phyloP scores from a whole-genome alignment of 2,888 invertebrate genomes.

The Agrypnus murinus region DNA sequence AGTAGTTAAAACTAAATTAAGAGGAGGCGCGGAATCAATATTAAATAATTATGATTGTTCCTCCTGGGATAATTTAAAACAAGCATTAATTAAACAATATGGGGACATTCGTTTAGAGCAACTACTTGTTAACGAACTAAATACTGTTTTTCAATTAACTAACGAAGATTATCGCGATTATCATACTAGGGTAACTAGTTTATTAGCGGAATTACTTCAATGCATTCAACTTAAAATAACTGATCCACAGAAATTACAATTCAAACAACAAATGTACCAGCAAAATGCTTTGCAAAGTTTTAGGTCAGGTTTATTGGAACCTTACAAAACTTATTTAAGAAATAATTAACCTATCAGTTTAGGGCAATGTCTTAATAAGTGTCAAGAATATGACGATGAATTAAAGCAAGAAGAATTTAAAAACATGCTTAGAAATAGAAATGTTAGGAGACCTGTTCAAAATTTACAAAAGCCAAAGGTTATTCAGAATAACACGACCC shows the following conservation, averaged over 20 bases:
- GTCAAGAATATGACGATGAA: constrained; percentile 19
- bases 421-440: constrained; percentile 22
- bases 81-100: constrained; percentile 9
- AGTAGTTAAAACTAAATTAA: constrained; percentile 18
- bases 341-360: constrained; percentile 11
- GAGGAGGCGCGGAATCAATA: background rate
- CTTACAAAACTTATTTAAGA: constrained; percentile 20
- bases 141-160: constrained; percentile 16
- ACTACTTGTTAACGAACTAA: constrained; percentile 17
- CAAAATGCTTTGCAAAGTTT: constrained; percentile 19
- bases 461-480: constrained; percentile 6
- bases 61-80: constrained; percentile 5
- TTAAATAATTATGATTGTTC: constrained; percentile 24
- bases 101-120: constrained; percentile 11
- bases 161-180: constrained; percentile 15
- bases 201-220: constrained; percentile 6
- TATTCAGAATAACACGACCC: no score
- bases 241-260: constrained; percentile 6
- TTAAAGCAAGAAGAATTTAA: constrained; percentile 24
- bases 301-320: constrained; percentile 19
- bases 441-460: background rate
- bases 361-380: constrained; percentile 17
- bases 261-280: constrained; percentile 21
- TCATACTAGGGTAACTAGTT: constrained; percentile 18
- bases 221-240: constrained; percentile 3